Evolutionary conservation across 2,888 invertebrate genomes (phyloP), one percentile per base, ranked within the genome.

Genomic region (Eristalinus sepulchralis): DNA sequence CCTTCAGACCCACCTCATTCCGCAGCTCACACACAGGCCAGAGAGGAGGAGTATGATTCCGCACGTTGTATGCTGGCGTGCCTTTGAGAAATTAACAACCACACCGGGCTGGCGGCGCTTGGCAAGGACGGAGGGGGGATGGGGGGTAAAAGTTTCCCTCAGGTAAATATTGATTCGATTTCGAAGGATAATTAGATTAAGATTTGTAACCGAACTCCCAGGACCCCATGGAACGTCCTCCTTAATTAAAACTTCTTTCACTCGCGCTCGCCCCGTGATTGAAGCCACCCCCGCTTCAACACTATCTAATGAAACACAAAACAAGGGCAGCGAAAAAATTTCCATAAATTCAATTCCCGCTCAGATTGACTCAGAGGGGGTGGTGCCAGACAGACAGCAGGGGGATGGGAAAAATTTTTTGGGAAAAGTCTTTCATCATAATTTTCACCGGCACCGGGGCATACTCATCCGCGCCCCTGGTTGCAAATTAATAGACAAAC

Each of bases 401-500:
- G 13, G 13, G 13, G 11, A 1, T 39, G 11, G 31, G 20, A 31
- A 2, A 31, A 17, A 55, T 0, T 27, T 27, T 27, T n/a, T n/a
- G n/a, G 53, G 53, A 36, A 78, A 64, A 70, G 73, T 66, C 79
- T 78, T 83, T 83, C 79, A 79, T 83, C 79, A 79, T 79, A 79
- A 64, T 82, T 76, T 68, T 53, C 39, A 39, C 34, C 62, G 20
- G 55, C 1, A 10, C n/a, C 31, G 11, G 22, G 11, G n/a, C 27
- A 24, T 39, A 17, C 59, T 59, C 57, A 20, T 34, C 34, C 24
- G 11, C 34, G 31, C 68, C 68, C 34, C 57, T 11, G 36, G 70
- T 71, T 62, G 59, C 59, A 83, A 83, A 83, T 83, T 79, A 83
- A 83, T 83, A 79, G 73, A 83, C 83, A 83, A 83, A 79, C 83